These are phyloP conservation scores for Acanthosepion pharaonis DNA, from an alignment of 2,888 invertebrate genomes.

Conservation along the genomic window DNA sequence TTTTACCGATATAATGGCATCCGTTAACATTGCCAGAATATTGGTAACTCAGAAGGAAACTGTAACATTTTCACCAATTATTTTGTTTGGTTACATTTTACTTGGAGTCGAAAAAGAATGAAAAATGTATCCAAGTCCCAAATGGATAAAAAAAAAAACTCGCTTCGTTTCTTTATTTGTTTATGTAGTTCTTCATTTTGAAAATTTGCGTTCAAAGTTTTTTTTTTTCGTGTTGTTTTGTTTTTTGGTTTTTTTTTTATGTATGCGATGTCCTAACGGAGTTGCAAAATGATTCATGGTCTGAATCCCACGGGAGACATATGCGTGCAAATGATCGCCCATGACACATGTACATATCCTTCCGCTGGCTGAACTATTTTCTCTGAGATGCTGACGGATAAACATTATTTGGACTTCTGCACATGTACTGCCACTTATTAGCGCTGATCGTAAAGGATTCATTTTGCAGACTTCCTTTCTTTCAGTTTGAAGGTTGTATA, in stretches of 20 bases:
- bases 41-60: no score
- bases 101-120: no score
- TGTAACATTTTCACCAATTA: no score
- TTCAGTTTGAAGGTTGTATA: background rate
- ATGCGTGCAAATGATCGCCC: background rate
- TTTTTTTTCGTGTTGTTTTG: no score
- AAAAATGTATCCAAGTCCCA: background rate
- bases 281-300: background rate
- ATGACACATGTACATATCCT: background rate
- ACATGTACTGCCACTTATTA: background rate
- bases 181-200: background rate
- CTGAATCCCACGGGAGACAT: background rate
- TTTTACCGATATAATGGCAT: no score
- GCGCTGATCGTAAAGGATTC: background rate
- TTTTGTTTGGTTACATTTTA: no score
- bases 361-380: background rate
- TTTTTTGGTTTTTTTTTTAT: background rate
- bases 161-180: background rate
- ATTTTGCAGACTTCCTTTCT: background rate
- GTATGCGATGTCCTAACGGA: background rate
- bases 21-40: no score
- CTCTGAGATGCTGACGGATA: background rate
- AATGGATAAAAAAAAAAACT: background rate
- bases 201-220: background rate
- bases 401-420: background rate